Conservation (phyloP, 2,888 invertebrate species). For the Ochropacha duplaris region DNA sequence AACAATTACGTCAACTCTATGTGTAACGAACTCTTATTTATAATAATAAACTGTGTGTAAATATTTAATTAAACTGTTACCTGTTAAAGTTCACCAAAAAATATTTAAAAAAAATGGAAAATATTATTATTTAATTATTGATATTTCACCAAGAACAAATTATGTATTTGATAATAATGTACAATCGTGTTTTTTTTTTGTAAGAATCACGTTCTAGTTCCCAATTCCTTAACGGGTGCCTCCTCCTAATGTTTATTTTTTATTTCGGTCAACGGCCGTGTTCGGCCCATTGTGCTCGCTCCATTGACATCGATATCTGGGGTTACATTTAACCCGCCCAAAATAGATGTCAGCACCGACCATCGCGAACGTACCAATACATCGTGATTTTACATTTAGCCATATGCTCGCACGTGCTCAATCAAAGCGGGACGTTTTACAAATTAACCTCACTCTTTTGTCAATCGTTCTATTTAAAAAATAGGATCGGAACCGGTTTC, state of each 20-base stretch:
- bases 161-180: neutral
- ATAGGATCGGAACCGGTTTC: constrained; percentile 21
- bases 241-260: constrained; percentile 64
- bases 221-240: constrained; percentile 57
- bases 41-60: neutral
- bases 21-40: neutral
- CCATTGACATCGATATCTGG: constrained; percentile 73
- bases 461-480: constrained; percentile 14
- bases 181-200: constrained; percentile 20
- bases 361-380: constrained; percentile 10
- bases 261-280: constrained; percentile 77
- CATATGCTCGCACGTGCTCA: constrained; percentile 33
- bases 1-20: constrained; percentile 25
- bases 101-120: no score
- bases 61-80: neutral
- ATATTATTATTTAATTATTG: no score
- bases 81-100: neutral
- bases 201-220: constrained; percentile 63
- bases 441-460: constrained; percentile 5
- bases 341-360: constrained; percentile 27
- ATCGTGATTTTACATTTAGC: constrained; percentile 17
- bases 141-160: no score
- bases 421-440: constrained; percentile 15
- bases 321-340: constrained; percentile 58
- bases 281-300: constrained; percentile 61